Evolutionary conservation across 2,888 invertebrate genomes (phyloP), one percentile per base, ranked within the genome.

Genomic region (Leucoptera coffeella): DNA sequence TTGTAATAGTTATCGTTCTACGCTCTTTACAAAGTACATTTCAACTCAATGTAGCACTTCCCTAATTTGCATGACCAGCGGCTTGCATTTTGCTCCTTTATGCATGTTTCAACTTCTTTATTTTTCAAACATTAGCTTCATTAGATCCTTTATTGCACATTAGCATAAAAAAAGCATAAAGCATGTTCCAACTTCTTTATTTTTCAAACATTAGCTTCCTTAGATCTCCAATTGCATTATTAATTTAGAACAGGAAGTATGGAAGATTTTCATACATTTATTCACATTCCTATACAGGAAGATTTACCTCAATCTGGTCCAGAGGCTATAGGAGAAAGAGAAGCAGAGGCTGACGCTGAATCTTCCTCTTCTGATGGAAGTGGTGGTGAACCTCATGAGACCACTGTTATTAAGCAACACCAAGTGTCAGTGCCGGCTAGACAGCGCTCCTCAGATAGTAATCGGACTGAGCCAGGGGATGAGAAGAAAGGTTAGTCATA

Each of bases 401-500:
- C 62, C 2, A 67, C 67, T 0, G 56, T 67, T 3, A 40, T 69
- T 25, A 56, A 51, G 29, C 38, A 54, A 0, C 55, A 57, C 11
- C 52, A 58, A 0, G 47, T 55, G 0, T 36, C 47, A 12, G 57
- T 55, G 1, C 62, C 67, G 3, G 58, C 56, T 0, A 43, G 75
- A 19, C 77, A 76, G 27, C 54, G 59, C 22, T 76, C 75, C 10
- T 67, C 74, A 0, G 77, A 77, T 32, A 77, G 77, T 33, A 75
- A 75, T 26, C 47, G 55, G 25, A 69, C 69, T 4, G 67, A 67
- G 30, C 67, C 61, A 4, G 65, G 65, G 29, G 67, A 65, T 17
- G 69, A 67, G 12, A 69, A 64, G 40, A 69, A 61, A 58, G 62
- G 67, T 65, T 29, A 28, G 21, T 12, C 8, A 5, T 12, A 4